Evolutionary conservation across 2,113 vertebrate species (phyloP).

Genomic region (Daphoenositta chrysoptera): DNA sequence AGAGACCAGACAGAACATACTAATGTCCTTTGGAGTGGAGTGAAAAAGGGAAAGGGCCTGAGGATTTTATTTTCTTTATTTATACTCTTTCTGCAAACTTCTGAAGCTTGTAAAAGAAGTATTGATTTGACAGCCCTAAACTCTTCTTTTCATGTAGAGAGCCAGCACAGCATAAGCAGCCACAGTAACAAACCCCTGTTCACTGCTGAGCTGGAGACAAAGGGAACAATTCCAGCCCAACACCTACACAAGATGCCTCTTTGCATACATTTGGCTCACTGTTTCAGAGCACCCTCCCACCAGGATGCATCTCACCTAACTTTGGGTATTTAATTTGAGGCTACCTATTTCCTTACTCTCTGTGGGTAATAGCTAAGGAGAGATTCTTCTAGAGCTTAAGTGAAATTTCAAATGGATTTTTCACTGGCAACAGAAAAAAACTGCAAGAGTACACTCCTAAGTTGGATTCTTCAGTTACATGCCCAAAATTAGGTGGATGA

Average conservation of each 20-base stretch:
- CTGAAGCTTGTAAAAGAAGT: neutral
- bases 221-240: neutral
- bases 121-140: neutral
- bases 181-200: neutral
- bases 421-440: neutral
- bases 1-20: constrained; percentile 16
- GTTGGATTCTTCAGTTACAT: neutral
- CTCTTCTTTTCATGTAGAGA: neutral
- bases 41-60: neutral
- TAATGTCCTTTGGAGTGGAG: neutral
- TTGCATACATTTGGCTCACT: neutral
- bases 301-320: neutral
- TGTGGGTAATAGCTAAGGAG: neutral
- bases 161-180: neutral
- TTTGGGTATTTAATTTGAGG: neutral
- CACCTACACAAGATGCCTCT: neutral
- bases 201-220: neutral
- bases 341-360: neutral
- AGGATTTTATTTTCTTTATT: constrained; percentile 3
- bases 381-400: neutral
- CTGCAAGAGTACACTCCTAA: neutral
- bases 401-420: neutral
- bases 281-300: neutral
- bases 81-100: neutral
- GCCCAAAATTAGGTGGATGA: constrained; percentile 14